Base-by-base conservation (phyloP, 2,888 invertebrate genomes). In the Clanis bilineata region DNA sequence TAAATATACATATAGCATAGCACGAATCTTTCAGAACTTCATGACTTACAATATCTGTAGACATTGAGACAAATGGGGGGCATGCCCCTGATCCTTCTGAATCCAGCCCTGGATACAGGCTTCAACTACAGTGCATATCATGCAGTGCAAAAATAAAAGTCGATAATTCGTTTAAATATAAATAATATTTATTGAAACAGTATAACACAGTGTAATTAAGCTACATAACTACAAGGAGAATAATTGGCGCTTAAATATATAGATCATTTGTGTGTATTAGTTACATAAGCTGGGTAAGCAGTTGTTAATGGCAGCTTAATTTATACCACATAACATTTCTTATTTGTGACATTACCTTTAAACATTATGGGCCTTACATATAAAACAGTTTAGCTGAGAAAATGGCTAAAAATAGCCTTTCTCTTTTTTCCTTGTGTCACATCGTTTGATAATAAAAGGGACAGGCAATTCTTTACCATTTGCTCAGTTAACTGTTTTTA, bases 141-240 rank as follows among this genome's bases (percentile, higher is more conserved):
- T 61, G 58, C 65, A 66, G 72, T 72, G 73, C 71, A 65, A 32
- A 66, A 79, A 77, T 76, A 72, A 78, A 79, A 77, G 69, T 64
- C 75, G 63, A 62, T 63, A 67, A 63, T 77, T 78, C 77, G 76
- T 77, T 77, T 55, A 62, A 64, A 59, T 64, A 69, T 10, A 60
- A 57, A 60, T 64, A 62, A 70, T 59, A 64, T 59, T 55, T 63
- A 65, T 51, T 57, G 56, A 56, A 63, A 64, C 57, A 56, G 60
- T 62, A 66, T 47, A 51, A 51, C 51, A 51, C 32, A 28, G 51
- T 61, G 62, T 65, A 67, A 60, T 62, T 60, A 69, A 63, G 62
- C 68, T 71, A 70, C 61, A 36, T 9, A 32, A 51, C 51, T 51
- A 51, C 51, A 51, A 51, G 51, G 47, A 51, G 7, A 45, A 45